A percentile compares a stretch with the other conserved stretches of the same genome.
phyloP scores from a whole-genome alignment of 2,113 vertebrate genomes.

The Perca schrenkii region DNA sequence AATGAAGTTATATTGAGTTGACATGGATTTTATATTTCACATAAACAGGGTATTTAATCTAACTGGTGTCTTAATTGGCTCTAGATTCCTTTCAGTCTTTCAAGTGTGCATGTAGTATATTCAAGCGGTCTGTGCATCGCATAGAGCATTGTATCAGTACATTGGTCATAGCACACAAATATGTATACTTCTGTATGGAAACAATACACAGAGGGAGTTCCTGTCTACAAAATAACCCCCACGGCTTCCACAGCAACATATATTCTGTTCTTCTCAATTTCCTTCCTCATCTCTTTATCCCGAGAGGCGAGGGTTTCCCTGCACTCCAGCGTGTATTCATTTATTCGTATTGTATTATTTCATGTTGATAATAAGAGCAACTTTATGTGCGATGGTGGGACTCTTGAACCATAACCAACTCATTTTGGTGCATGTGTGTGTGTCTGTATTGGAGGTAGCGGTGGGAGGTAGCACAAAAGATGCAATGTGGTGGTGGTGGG shows the following conservation, averaged over 20 bases:
- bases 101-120: background rate
- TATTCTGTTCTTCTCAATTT: conserved; percentile 58
- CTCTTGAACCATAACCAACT: conserved; percentile 78
- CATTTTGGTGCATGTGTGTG: conserved; percentile 60
- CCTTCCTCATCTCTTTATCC: conserved; percentile 42
- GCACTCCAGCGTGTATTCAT: conserved; percentile 56
- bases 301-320: conserved; percentile 30
- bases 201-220: conserved; percentile 25
- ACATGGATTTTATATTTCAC: background rate
- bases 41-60: background rate
- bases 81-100: background rate
- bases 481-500: background rate
- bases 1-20: background rate
- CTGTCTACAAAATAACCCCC: conserved; percentile 36
- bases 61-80: background rate
- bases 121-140: background rate
- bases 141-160: background rate
- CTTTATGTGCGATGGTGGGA: conserved; percentile 59
- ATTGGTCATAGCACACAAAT: conserved; percentile 2
- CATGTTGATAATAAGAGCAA: conserved; percentile 67
- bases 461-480: conserved; percentile 19
- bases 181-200: conserved; percentile 12
- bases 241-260: conserved; percentile 47
- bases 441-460: background rate
- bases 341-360: conserved; percentile 57